These are phyloP conservation scores for Dendropsophus ebraccatus DNA, from an alignment of 2,113 vertebrate genomes.

Conservation along the genomic window DNA sequence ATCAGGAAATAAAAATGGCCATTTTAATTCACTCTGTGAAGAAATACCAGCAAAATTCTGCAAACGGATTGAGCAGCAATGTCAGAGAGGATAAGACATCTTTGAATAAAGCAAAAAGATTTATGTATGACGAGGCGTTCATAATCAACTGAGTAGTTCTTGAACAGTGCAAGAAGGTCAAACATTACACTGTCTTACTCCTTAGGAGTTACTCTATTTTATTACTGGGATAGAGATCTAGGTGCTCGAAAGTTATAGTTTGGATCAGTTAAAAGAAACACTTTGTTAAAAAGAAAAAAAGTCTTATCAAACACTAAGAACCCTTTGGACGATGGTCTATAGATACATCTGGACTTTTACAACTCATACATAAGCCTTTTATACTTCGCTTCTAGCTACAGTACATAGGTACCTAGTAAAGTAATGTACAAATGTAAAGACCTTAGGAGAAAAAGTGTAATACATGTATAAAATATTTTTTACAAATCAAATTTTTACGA, in stretches of 20 bases:
- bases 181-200: neutral
- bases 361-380: neutral
- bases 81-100: neutral
- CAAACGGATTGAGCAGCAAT: neutral
- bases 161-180: neutral
- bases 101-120: neutral
- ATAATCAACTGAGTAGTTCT: neutral
- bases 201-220: neutral
- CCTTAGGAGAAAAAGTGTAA: too few relatives aligned
- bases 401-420: too few relatives aligned
- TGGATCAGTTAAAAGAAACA: neutral
- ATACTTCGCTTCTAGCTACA: too few relatives aligned
- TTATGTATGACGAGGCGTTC: neutral
- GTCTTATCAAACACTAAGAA: neutral
- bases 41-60: neutral
- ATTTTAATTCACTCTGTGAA: neutral
- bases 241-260: neutral
- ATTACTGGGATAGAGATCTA: neutral
- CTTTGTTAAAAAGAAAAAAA: neutral
- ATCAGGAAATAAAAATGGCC: slow-evolving; percentile 26
- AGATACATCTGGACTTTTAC: neutral
- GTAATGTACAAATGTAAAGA: too few relatives aligned
- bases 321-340: neutral
- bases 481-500: too few relatives aligned
- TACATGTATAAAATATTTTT: too few relatives aligned